These are phyloP conservation scores for Elaeidobius kamerunicus DNA, from an alignment of 2,888 invertebrate genomes.

Conservation along the genomic window DNA sequence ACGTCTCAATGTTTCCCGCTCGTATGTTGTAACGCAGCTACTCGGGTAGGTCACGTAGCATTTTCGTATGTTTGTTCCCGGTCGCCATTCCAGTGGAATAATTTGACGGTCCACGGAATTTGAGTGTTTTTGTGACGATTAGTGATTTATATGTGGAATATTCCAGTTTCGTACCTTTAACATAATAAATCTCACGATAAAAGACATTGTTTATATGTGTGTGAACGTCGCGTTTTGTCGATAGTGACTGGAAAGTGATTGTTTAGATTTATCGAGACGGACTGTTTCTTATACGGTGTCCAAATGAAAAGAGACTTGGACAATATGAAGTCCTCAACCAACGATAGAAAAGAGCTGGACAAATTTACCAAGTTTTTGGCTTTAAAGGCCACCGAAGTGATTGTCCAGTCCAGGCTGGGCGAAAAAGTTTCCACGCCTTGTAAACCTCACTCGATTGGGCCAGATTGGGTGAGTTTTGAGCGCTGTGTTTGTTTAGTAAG, in stretches of 20 bases:
- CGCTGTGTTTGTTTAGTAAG: too few relatives aligned
- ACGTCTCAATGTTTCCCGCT: too few relatives aligned
- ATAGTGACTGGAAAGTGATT: neutral
- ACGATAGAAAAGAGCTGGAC: conserved; percentile 78
- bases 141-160: neutral
- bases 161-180: too few relatives aligned
- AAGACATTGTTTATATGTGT: neutral
- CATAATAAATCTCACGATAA: too few relatives aligned
- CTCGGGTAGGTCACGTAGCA: conserved; percentile 8
- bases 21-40: too few relatives aligned
- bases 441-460: conserved; percentile 71
- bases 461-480: conserved; percentile 70
- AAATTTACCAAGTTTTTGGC: conserved; percentile 88
- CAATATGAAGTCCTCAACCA: conserved; percentile 51
- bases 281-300: conserved; percentile 7
- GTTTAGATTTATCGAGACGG: neutral
- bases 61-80: conserved; percentile 1
- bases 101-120: neutral
- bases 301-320: conserved; percentile 31
- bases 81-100: neutral
- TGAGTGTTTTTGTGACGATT: neutral
- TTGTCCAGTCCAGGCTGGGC: conserved; percentile 88
- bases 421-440: conserved; percentile 79
- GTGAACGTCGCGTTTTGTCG: neutral
- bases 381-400: conserved; percentile 84